Base-by-base conservation (phyloP, 2,113 vertebrate genomes). In the Scomber colias region DNA sequence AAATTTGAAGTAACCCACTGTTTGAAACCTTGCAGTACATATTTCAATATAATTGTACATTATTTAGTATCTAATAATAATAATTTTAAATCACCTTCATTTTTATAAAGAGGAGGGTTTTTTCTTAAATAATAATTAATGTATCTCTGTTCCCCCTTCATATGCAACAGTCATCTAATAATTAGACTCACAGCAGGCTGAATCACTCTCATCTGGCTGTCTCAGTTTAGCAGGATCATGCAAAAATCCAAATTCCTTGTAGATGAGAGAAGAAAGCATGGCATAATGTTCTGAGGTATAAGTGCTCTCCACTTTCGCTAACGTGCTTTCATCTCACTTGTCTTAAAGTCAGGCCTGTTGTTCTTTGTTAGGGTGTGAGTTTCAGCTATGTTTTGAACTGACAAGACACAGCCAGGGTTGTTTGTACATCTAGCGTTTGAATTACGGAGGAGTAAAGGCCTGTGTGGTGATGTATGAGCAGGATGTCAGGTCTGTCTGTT, bases 401-500 rank as follows among this genome's bases (percentile, higher is more conserved):
- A 90, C 90, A 63, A 71, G 83, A 90, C 89, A 87, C 89, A 72
- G 82, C 65, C 74, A 77, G 86, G 50, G 77, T 87, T 92, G 87
- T 92, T 86, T 81, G 84, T 78, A 90, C 87, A 90, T 92, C 91
- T 86, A 87, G 83, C 66, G 63, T 87, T 85, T 79, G 83, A 87
- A 86, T 91, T 83, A 73, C 77, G 40, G 66, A 86, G 75, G 88
- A 88, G 89, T 80, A 82, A 75, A 87, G 89, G 74, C 79, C 86
- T 71, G 77, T 19, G 21, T 73, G 64, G 51, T 90, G 93, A 95
- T 93, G 87, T 93, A 93, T 82, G 89, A 92, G 84, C 76, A 17
- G 74, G 54, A 77, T 84, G 93, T 92, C 92, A 89, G 57, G 49
- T 73, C 81, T 82, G 84, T 94, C 92, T 92, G 91, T 92, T 93